Base-by-base conservation (phyloP, 2,797 vertebrate species). In the Rousettus madagascariensis region DNA sequence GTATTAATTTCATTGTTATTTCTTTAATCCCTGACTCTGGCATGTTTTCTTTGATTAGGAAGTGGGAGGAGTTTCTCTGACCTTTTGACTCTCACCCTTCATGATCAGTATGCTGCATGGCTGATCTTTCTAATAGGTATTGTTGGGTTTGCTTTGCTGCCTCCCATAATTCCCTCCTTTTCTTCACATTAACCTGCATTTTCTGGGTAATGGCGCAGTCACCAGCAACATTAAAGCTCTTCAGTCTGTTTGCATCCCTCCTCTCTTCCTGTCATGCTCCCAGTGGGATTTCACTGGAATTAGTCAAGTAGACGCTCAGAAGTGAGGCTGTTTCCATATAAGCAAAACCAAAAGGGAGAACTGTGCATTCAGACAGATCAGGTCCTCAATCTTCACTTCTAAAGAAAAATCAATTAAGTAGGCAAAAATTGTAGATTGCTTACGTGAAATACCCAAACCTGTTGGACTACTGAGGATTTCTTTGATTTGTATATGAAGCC, bases 171-270 rank as follows among this genome's bases (percentile, higher is more conserved):
- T 82, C 68, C 57, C 26, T 90, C n/a, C 80, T 69, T 80, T 95
- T 91, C 80, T 95, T 51, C 71, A 90, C 97, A 97, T 94, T 95
- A 96, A 86, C 46, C 10, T 80, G 30, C 69, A 84, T 88, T 95
- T 96, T 72, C 89, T 95, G 43, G 78, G 91, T 96, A 96, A 92
- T 30, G 41, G 49, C 0, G 38, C 59, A 77, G 51, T 57, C 41
- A 92, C 5, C 30, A 63, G 61, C 19, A 33, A 66, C 22, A 30
- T 85, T 95, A 92, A 77, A 75, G 49, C 66, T 94, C 92, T 74
- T 66, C 72, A 33, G 79, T 68, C 86, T 87, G 85, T 78, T 84
- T 30, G 53, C 77, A 84, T 71, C 57, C 1, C 43, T 72, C 41
- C 82, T 51, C 15, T 69, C 77, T 87, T 33, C 87, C 65, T 88